These are phyloP conservation scores for Thunnus albacares DNA, from an alignment of 2,797 vertebrate genomes.

Conservation along the genomic window DNA sequence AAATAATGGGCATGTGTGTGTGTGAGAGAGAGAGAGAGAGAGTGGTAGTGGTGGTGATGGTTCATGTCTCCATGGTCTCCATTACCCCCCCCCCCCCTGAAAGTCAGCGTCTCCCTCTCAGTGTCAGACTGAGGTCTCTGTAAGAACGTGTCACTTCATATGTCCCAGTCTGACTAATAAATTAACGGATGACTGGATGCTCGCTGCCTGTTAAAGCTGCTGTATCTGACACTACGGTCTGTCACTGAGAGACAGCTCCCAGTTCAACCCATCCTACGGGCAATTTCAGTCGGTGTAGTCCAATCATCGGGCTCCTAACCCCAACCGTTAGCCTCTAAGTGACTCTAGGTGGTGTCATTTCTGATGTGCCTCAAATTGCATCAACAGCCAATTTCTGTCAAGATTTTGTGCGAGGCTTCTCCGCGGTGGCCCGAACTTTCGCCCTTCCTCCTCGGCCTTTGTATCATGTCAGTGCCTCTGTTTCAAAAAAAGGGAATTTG, in stretches of 20 bases:
- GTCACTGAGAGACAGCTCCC: conserved; percentile 56
- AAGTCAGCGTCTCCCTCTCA: conserved; percentile 54
- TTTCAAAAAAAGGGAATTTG: background rate
- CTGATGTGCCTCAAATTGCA: background rate
- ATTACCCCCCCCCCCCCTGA: conserved; percentile 49
- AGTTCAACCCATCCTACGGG: conserved; percentile 40
- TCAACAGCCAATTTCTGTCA: conserved; percentile 1
- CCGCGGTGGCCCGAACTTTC: background rate
- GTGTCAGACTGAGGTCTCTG: conserved; percentile 62
- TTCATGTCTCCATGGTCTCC: conserved; percentile 65
- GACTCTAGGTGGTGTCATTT: conserved; percentile 49
- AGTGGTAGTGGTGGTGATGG: conserved; percentile 58
- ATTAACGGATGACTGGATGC: conserved; percentile 51
- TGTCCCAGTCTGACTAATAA: conserved; percentile 63
- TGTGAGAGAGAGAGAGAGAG: conserved; percentile 7
- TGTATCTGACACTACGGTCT: conserved; percentile 53
- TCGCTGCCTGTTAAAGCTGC: conserved; percentile 43
- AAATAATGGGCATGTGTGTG: conserved; percentile 46
- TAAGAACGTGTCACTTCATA: conserved; percentile 42
- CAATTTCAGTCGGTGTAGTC: conserved; percentile 8
- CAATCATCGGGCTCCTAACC: conserved; percentile 19
- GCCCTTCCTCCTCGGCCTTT: background rate
- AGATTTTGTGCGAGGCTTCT: conserved; percentile 10
- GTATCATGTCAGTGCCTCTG: background rate
- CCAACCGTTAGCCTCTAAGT: background rate